These are phyloP conservation scores for Diplodus sargus DNA, from an alignment of 2,797 vertebrate genomes.

Conservation along the genomic window DNA sequence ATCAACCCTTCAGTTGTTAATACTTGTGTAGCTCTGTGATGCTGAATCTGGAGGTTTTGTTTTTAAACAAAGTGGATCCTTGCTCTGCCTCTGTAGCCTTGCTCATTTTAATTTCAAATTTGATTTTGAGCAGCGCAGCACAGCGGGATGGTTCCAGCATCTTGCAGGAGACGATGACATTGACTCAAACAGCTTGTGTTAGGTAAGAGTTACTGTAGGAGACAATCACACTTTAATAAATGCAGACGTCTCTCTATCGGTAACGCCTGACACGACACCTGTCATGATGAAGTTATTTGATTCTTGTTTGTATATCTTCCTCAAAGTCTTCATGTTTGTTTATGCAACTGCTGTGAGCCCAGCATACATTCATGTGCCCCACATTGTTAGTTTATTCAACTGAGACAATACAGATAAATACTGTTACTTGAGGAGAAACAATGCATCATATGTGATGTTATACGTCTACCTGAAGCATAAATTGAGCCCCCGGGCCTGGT, in stretches of 20 bases:
- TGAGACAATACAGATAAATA: background rate
- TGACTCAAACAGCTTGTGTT: conserved; percentile 22
- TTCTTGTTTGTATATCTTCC: too few relatives aligned
- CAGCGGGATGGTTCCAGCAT: background rate
- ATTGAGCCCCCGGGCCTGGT: too few relatives aligned
- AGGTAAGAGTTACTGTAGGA: background rate
- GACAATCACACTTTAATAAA: conserved; percentile 17
- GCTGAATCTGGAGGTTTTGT: background rate
- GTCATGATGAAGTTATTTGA: background rate
- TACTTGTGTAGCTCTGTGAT: background rate
- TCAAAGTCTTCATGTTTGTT: background rate
- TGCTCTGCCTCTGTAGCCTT: background rate
- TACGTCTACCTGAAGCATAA: background rate
- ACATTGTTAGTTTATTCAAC: background rate
- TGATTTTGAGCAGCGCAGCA: conserved; percentile 20
- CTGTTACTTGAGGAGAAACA: background rate
- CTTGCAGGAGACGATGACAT: conserved; percentile 6
- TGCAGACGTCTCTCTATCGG: conserved; percentile 7
- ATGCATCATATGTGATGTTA: background rate
- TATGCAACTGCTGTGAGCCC: background rate
- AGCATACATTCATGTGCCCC: background rate
- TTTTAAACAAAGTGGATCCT: conserved; percentile 36
- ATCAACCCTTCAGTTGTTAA: conserved; percentile 8
- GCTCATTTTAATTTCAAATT: conserved; percentile 46
- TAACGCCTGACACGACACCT: background rate